Conservation (phyloP, 2,888 invertebrate genomes). For the Epicampocera succincta region DNA sequence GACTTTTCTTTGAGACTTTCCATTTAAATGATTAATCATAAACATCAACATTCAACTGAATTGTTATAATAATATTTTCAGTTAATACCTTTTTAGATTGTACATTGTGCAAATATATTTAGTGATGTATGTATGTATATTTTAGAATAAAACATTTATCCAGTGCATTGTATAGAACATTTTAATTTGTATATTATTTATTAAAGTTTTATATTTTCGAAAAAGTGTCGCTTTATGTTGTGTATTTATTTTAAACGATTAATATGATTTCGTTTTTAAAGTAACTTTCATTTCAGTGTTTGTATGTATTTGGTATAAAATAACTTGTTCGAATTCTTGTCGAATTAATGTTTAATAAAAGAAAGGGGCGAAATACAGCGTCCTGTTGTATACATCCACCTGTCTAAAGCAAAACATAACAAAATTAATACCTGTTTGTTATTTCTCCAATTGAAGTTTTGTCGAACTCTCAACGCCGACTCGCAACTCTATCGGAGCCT, state of each 20-base stretch:
- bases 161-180: constrained; percentile 58
- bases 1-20: not conserved
- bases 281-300: not conserved
- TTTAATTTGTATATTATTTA: constrained; percentile 17
- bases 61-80: constrained; percentile 17
- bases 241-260: not conserved
- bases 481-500: too few species aligned
- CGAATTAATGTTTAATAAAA: too few species aligned
- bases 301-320: not conserved
- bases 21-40: not conserved
- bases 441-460: too few species aligned
- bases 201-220: not conserved
- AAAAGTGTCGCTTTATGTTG: not conserved
- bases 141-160: constrained; percentile 58
- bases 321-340: too few species aligned
- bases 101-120: constrained; percentile 49
- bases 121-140: constrained; percentile 37
- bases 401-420: too few species aligned
- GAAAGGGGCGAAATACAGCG: too few species aligned
- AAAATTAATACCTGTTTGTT: too few species aligned
- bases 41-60: not conserved
- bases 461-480: too few species aligned
- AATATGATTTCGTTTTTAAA: constrained; percentile 16
- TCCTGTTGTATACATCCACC: too few species aligned
- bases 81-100: constrained; percentile 39